Percentiles rank a stretch among this genome's conserved stretches.
Evolutionary conservation across 2,888 invertebrate genomes (phyloP).

Genomic region (Hoplodrina blanda): DNA sequence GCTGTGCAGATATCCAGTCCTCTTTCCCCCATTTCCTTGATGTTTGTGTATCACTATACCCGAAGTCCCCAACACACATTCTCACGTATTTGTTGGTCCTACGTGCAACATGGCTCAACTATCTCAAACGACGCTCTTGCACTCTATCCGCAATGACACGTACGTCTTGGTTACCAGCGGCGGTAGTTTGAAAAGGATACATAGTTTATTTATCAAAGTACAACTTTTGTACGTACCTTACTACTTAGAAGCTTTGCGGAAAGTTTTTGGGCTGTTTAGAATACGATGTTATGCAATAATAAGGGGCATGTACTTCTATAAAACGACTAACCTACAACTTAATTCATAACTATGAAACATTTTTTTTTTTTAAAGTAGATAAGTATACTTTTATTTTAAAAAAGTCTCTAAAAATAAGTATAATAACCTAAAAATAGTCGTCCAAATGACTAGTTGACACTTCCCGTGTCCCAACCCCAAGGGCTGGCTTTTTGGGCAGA

Average conservation of each 20-base stretch:
- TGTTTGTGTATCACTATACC: slow-evolving; percentile 4
- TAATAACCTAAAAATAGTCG: too few species aligned
- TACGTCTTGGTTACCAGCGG: slow-evolving; percentile 18
- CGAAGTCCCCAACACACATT: slow-evolving; percentile 26
- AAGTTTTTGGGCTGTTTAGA: neutral
- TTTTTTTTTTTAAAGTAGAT: too few species aligned
- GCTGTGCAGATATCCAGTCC: neutral
- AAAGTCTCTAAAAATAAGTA: too few species aligned
- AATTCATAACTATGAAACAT: too few species aligned
- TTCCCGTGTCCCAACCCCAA: too few species aligned
- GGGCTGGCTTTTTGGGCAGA: too few species aligned
- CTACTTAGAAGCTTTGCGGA: slow-evolving; percentile 5
- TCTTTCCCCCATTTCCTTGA: neutral
- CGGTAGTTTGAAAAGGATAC: slow-evolving; percentile 17
- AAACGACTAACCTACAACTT: too few species aligned
- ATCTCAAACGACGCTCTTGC: slow-evolving; percentile 34
- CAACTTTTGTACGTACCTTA: neutral
- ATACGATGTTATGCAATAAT: neutral
- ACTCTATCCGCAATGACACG: slow-evolving; percentile 50
- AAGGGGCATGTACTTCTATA: too few species aligned
- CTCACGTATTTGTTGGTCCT: slow-evolving; percentile 39
- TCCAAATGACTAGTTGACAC: too few species aligned
- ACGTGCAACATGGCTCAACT: slow-evolving; percentile 45
- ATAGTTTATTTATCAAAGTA: slow-evolving; percentile 32
- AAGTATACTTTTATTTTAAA: too few species aligned